Evolutionary conservation across 1,140 invertebrate genomes (phyloP).

Genomic region (Eurosta solidaginis): DNA sequence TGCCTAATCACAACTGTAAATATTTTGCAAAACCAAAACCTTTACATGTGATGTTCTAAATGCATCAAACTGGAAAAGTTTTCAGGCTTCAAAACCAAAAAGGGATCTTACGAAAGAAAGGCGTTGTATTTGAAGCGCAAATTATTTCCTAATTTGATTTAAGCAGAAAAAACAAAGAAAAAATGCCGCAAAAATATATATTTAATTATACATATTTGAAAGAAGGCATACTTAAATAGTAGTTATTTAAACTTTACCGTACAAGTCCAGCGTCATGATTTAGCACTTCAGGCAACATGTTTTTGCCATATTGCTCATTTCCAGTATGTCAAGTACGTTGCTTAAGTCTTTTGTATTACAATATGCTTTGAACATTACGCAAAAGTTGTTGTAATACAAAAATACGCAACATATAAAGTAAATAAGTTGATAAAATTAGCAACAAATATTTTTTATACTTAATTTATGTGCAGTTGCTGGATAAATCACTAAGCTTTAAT

Average conservation of each 20-base stretch:
- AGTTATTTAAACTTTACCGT: neutral
- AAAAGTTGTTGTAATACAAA: neutral
- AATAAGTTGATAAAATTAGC: neutral
- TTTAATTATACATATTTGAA: neutral
- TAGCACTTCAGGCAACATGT: neutral
- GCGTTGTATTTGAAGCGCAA: neutral
- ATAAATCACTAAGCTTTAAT: too few relatives aligned
- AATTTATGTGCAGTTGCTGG: too few relatives aligned
- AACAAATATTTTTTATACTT: too few relatives aligned
- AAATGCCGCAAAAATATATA: too few relatives aligned
- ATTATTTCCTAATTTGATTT: neutral
- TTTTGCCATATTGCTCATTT: neutral
- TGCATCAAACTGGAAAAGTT: neutral
- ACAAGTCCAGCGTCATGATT: neutral
- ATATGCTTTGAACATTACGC: neutral
- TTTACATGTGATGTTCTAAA: neutral
- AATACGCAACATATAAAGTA: too few relatives aligned
- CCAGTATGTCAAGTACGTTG: slow-evolving; percentile 28
- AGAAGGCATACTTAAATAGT: too few relatives aligned
- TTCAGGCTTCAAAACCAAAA: neutral
- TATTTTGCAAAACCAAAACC: neutral
- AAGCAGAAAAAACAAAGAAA: neutral
- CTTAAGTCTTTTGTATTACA: slow-evolving; percentile 30
- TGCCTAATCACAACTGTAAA: neutral
- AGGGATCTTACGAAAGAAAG: neutral